Evolutionary conservation across 2,888 invertebrate species (phyloP), one percentile per base, ranked within the genome.

Genomic region (Blastobasis lacticolella): DNA sequence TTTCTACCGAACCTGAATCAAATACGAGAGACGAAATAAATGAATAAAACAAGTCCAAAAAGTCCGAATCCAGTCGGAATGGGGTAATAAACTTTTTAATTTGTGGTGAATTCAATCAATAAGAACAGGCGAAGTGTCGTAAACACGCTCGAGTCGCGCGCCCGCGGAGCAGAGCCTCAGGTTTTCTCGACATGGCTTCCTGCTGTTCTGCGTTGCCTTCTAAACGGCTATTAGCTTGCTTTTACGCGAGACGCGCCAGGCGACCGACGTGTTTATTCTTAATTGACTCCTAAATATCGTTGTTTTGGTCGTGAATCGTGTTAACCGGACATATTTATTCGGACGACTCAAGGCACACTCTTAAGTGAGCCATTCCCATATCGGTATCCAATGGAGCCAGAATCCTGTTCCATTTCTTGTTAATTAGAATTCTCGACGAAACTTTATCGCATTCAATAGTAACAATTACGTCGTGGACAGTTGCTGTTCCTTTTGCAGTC

Each of bases 201-300:
- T 76, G 83, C 85, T 85, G 86, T 73, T 82, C 70, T 64, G 67
- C 71, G 69, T 71, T 74, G 69, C 78, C 72, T 71, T 78, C 76
- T 74, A 73, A 78, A 75, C 71, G 69, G 73, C 76, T 75, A 84
- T 83, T 84, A 84, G 75, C 73, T 71, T 67, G 74, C 69, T 75
- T 83, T 82, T 81, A 85, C 79, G 77, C 78, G 73, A 75, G 66
- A 69, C 77, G 57, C 75, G 63, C 74, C 73, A 64, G 75, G 73
- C 69, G 76, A 72, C 70, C 70, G 70, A 74, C 75, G 75, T 78
- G 75, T 81, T 78, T 81, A 77, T 75, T 72, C 73, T 74, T 81
- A 80, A 84, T 86, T 81, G 75, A 77, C 80, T 82, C 73, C 75
- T 85, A 85, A 85, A 85, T 80, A 80, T 79, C 69, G 71, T 81